Percentiles rank a stretch among this genome's conserved stretches.
Evolutionary conservation across 2,113 vertebrate species (phyloP).

Genomic region (Sorex fumeus): DNA sequence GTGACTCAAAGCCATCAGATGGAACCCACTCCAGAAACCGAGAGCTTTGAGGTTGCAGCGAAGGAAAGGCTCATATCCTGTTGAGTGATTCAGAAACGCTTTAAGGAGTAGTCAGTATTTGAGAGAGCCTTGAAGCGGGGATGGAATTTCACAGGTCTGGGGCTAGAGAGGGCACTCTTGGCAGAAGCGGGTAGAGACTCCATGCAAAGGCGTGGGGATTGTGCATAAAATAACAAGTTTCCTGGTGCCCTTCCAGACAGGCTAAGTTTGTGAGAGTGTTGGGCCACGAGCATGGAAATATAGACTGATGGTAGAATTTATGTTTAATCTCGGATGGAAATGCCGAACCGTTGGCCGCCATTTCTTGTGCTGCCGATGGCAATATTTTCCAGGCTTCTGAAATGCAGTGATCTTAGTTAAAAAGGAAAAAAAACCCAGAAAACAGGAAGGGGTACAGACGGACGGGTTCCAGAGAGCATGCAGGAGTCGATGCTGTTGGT

Average conservation of each 20-base stretch:
- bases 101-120: background rate
- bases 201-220: background rate
- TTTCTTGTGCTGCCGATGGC: background rate
- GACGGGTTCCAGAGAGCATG: background rate
- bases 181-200: background rate
- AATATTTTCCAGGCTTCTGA: background rate
- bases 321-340: background rate
- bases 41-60: constrained; percentile 42
- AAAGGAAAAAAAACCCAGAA: background rate
- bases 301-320: background rate
- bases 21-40: background rate
- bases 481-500: background rate
- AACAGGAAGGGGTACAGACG: background rate
- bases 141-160: background rate
- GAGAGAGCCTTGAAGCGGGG: background rate
- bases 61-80: constrained; percentile 15
- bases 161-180: background rate
- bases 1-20: background rate
- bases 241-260: background rate
- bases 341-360: background rate
- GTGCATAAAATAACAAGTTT: background rate
- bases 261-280: background rate
- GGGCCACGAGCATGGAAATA: background rate
- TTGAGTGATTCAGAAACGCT: background rate
- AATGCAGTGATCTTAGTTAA: background rate